Conservation (phyloP, 1,140 invertebrate genomes). For the Atta texana region DNA sequence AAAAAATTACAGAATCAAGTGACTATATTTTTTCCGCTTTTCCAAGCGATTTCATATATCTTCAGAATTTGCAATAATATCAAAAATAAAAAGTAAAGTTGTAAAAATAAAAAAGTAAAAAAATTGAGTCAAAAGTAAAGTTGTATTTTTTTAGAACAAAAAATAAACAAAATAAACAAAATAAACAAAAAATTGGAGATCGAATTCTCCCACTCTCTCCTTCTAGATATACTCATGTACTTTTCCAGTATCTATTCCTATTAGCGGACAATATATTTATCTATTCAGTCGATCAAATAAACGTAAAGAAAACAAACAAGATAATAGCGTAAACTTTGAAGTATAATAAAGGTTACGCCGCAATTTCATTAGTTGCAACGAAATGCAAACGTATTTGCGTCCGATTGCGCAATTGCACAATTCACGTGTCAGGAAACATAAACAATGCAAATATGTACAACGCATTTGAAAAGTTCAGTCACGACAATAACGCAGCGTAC, state of each 20-base stretch:
- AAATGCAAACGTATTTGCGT: constrained; percentile 18
- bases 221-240: too few relatives aligned
- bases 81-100: too few relatives aligned
- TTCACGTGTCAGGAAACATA: constrained; percentile 3
- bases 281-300: not conserved
- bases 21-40: too few relatives aligned
- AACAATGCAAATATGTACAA: not conserved
- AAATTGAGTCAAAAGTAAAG: too few relatives aligned
- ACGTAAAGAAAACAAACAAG: not conserved
- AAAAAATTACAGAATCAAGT: too few relatives aligned
- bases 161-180: too few relatives aligned
- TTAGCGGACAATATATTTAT: constrained; percentile 9
- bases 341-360: not conserved
- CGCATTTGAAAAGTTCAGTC: not conserved
- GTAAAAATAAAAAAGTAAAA: too few relatives aligned
- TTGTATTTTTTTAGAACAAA: too few relatives aligned
- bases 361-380: not conserved
- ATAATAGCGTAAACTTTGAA: not conserved
- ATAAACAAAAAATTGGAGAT: too few relatives aligned
- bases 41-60: too few relatives aligned
- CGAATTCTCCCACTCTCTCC: too few relatives aligned
- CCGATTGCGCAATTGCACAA: not conserved
- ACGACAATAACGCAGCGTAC: not conserved
- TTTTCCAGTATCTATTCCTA: not conserved
- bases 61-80: too few relatives aligned